Evolutionary conservation across 1,140 invertebrate genomes (phyloP).

Genomic region (Archegozetes longisetosus): DNA sequence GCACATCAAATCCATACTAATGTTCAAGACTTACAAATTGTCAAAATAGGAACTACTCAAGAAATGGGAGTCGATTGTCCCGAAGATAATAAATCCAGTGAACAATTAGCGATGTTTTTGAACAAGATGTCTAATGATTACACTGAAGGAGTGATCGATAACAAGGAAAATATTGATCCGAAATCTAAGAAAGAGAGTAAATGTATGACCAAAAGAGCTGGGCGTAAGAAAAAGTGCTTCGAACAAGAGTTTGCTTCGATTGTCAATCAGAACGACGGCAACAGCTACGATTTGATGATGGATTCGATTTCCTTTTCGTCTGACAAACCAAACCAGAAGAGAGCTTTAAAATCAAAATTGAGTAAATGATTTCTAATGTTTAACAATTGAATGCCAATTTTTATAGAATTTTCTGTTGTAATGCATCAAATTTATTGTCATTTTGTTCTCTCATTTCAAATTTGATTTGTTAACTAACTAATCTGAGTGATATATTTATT

Average conservation of each 20-base stretch:
- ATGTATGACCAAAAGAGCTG: not conserved
- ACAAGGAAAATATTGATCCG: not conserved
- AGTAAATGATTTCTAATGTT: too few relatives aligned
- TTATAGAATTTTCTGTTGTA: too few relatives aligned
- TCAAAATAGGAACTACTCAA: not conserved
- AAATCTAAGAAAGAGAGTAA: too few relatives aligned
- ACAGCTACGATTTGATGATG: not conserved
- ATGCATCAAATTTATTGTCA: too few relatives aligned
- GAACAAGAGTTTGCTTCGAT: not conserved
- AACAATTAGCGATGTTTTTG: not conserved
- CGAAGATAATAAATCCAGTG: not conserved
- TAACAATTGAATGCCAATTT: too few relatives aligned
- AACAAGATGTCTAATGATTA: not conserved
- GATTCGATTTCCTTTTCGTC: too few relatives aligned
- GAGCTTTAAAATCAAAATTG: too few relatives aligned
- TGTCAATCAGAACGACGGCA: not conserved
- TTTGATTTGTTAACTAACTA: too few relatives aligned
- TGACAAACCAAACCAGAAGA: too few relatives aligned
- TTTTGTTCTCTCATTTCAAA: too few relatives aligned
- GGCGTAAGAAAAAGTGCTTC: not conserved
- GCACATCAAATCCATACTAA: too few relatives aligned
- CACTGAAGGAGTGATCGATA: not conserved
- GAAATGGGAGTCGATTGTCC: not conserved
- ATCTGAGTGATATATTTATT: too few relatives aligned
- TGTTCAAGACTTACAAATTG: not conserved